Percentiles rank a stretch among this genome's conserved stretches.
These are phyloP conservation scores for Masnerella sp. DNA, from an alignment of 2,888 invertebrate species.

Conservation along the genomic window DNA sequence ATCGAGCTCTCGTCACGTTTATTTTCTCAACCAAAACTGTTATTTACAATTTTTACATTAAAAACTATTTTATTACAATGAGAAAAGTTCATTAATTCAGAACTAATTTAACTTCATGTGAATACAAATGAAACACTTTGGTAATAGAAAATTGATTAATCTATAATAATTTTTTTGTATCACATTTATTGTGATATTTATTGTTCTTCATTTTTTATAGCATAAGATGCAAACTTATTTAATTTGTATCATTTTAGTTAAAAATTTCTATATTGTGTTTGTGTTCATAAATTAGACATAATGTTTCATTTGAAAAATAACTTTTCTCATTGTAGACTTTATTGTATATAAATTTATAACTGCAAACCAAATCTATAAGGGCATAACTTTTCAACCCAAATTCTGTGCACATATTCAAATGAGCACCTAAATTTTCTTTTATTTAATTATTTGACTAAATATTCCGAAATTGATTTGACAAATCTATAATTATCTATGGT, in stretches of 20 bases:
- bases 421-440: slow-evolving; percentile 12
- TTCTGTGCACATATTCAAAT: slow-evolving; percentile 7
- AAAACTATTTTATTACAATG: slow-evolving; percentile 23
- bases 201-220: too few species aligned
- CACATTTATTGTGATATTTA: too few species aligned
- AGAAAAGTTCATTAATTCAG: slow-evolving; percentile 11
- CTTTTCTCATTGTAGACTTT: neutral
- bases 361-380: slow-evolving; percentile 15
- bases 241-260: too few species aligned
- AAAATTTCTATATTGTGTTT: neutral
- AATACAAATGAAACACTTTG: too few species aligned
- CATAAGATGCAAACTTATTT: too few species aligned
- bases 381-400: slow-evolving; percentile 8
- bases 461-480: slow-evolving; percentile 12
- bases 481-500: slow-evolving; percentile 25
- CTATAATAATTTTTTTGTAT: too few species aligned
- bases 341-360: slow-evolving; percentile 12
- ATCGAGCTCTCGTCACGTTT: slow-evolving; percentile 32
- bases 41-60: slow-evolving; percentile 46
- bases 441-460: slow-evolving; percentile 20
- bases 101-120: neutral
- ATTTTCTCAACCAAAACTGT: slow-evolving; percentile 30
- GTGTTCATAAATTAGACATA: neutral
- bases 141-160: too few species aligned
- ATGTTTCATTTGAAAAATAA: too few species aligned